Percentiles rank a stretch among this genome's conserved stretches.
phyloP scores from a whole-genome alignment of 2,797 vertebrate genomes.

The Brotogeris chrysoptera region DNA sequence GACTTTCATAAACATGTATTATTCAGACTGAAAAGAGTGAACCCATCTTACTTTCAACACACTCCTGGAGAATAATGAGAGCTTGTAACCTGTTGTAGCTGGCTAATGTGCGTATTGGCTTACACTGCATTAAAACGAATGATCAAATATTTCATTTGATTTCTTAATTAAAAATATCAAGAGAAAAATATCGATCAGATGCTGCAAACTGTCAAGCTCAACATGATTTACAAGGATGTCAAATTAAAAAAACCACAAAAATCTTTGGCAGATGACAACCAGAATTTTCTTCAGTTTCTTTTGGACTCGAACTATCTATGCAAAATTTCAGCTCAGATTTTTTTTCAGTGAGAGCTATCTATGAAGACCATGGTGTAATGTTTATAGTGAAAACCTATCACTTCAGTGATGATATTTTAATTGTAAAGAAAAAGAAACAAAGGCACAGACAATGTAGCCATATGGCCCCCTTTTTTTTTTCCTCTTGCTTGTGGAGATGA shows the following conservation, averaged over 20 bases:
- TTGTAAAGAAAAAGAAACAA: background rate
- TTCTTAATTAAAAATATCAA: constrained; percentile 40
- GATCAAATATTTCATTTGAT: background rate
- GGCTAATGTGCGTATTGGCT: background rate
- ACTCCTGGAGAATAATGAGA: background rate
- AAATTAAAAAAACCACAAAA: background rate
- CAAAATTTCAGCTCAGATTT: background rate
- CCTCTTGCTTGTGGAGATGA: background rate
- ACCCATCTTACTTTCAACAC: constrained; percentile 5
- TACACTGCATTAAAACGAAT: background rate
- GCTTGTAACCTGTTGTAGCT: background rate
- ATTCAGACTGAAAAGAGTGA: constrained; percentile 49
- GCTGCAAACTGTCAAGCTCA: background rate
- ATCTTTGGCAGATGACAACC: background rate
- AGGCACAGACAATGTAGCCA: background rate
- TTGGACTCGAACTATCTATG: background rate
- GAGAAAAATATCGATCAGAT: background rate
- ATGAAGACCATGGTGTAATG: background rate
- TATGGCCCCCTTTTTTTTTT: background rate
- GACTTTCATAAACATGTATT: constrained; percentile 57
- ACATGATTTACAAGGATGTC: background rate
- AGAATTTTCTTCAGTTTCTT: background rate
- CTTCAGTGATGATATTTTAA: background rate
- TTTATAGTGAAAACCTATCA: background rate
- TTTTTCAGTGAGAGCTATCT: background rate